Percentiles rank a stretch among this genome's conserved stretches.
Conservation (phyloP, 1,140 invertebrate species). For the Eumaeus atala region DNA sequence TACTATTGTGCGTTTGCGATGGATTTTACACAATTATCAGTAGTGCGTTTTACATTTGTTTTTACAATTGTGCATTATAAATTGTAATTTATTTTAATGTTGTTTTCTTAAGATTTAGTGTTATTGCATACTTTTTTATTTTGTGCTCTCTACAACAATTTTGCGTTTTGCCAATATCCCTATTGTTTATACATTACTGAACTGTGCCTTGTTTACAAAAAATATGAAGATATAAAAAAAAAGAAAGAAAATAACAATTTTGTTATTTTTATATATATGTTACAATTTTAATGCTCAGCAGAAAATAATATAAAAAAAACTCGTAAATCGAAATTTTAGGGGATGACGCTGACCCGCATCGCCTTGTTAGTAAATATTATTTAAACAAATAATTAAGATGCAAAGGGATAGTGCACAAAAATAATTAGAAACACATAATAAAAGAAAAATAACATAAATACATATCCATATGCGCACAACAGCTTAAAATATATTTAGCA, state of each 20-base stretch:
- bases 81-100: not conserved
- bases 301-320: conserved; percentile 21
- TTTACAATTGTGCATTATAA: conserved; percentile 6
- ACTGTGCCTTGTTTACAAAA: conserved; percentile 28
- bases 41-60: conserved; percentile 14
- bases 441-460: conserved; percentile 41
- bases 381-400: conserved; percentile 18
- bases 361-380: conserved; percentile 16
- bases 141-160: conserved; percentile 29
- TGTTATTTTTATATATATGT: conserved; percentile 3
- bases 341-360: conserved; percentile 49
- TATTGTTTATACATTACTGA: conserved; percentile 31
- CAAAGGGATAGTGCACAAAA: conserved; percentile 44
- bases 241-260: conserved; percentile 24
- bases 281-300: too few species aligned
- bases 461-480: conserved; percentile 51
- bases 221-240: conserved; percentile 21
- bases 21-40: conserved; percentile 4
- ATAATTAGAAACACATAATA: conserved; percentile 17
- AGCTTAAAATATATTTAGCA: conserved; percentile 61
- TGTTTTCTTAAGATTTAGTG: conserved; percentile 21
- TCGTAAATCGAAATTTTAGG: conserved; percentile 8
- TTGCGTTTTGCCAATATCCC: conserved; percentile 28
- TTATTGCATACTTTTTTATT: conserved; percentile 9
- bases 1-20: conserved; percentile 19